These are phyloP conservation scores for Coleophora flavipennella DNA, from an alignment of 2,888 invertebrate genomes.

Conservation along the genomic window DNA sequence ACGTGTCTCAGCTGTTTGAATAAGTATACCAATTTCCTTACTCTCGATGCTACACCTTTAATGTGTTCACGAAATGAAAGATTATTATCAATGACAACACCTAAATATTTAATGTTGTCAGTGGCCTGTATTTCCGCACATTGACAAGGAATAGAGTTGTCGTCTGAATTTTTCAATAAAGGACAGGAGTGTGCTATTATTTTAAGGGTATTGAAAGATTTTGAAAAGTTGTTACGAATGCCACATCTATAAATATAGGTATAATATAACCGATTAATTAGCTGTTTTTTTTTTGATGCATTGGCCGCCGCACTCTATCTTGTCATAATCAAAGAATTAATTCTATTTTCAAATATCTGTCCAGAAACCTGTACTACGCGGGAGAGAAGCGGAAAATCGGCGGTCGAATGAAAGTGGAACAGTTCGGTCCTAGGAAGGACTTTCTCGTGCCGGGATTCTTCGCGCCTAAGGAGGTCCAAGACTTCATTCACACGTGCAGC, in stretches of 20 bases:
- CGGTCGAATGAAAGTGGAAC: conserved; percentile 74
- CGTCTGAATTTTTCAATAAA: too few species aligned
- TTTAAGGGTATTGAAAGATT: too few species aligned
- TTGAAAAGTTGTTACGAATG: background rate
- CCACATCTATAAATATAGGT: background rate
- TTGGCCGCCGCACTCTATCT: background rate
- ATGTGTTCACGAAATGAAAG: too few species aligned
- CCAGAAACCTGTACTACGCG: conserved; percentile 85
- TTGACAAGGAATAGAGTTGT: too few species aligned
- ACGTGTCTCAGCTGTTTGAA: too few species aligned
- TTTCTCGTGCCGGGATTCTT: conserved; percentile 88
- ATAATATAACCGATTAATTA: background rate
- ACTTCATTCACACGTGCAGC: conserved; percentile 45
- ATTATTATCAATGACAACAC: too few species aligned
- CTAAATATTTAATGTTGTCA: too few species aligned
- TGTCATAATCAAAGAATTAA: background rate
- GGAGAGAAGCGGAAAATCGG: conserved; percentile 69
- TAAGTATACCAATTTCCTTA: too few species aligned
- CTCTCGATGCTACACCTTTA: too few species aligned
- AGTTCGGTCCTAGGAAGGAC: conserved; percentile 77
- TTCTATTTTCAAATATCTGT: conserved; percentile 1
- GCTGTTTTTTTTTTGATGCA: background rate
- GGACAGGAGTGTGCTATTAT: too few species aligned
- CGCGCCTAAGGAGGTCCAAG: conserved; percentile 65
- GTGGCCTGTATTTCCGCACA: too few species aligned